Evolutionary conservation across 2,113 vertebrate species (phyloP), one percentile per base, ranked within the genome.

Genomic region (Loxodonta africana): DNA sequence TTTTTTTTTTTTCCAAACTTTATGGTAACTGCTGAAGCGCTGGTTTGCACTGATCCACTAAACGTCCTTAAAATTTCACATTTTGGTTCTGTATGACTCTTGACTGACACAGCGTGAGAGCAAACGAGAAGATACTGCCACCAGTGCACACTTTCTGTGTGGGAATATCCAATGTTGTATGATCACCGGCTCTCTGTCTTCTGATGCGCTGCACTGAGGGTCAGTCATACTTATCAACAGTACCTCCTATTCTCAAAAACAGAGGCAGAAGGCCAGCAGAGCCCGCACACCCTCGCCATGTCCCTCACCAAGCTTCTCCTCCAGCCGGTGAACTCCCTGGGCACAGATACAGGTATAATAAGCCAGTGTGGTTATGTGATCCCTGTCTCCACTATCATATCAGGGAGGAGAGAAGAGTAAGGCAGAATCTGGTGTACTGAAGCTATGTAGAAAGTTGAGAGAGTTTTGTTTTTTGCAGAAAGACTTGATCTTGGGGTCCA

Each of bases 321-420:
- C 33, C 46, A 30, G 62, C 37, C 51, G 28, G 28, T 82, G 74
- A 71, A 18, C 83, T 25, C 26, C 30, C 33, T 62, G 73, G 51
- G 18, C 25, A 53, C 1, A 10, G 46, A 53, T 15, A 21, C 65
- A 90, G 86, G 46, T 76, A 85, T 60, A 2, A 3, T 60, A 5
- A 57, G 18, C 23, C 4, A 2, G 18, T 4, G 53, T 85, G 76
- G 9, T 41, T 83, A 5, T 62, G 37, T 37, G 37, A 37, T 37
- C 5, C 44, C 0, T 1, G 18, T 0, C 7, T 85, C 11, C 37
- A 1, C 10, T 51, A 6, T 4, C 21, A 25, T 0, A 0, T 12
- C 81, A 23, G 7, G 14, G 23, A 17, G 6, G 28, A 65, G 44
- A 67, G 30, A 51, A 15, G 30, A 25, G 41, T 69, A 30, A 33